Conservation (phyloP, 2,888 invertebrate genomes). For the Apantesis nais region DNA sequence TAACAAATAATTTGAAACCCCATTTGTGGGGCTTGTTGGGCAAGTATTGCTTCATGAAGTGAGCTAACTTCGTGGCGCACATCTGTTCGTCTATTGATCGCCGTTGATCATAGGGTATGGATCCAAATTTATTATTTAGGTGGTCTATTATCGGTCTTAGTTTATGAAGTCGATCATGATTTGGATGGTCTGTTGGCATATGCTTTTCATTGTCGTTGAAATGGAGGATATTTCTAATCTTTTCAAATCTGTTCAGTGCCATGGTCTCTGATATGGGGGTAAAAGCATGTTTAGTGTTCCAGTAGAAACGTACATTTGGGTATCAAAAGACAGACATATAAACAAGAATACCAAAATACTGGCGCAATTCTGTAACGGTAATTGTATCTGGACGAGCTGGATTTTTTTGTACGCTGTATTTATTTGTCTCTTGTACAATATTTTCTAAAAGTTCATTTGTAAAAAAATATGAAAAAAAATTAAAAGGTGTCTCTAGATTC, state of each 20-base stretch:
- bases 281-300: not conserved
- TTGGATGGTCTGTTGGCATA: not conserved
- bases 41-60: conserved; percentile 1
- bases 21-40: conserved; percentile 2
- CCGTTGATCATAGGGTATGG: not conserved
- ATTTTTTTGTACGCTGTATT: not conserved
- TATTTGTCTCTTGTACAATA: not conserved
- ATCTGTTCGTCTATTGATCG: not conserved
- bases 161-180: not conserved
- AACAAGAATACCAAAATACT: not conserved
- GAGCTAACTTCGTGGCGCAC: not conserved
- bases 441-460: too few species aligned
- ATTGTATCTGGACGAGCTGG: not conserved
- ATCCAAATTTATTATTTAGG: not conserved
- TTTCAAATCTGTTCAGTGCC: not conserved
- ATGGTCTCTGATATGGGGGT: not conserved
- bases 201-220: not conserved
- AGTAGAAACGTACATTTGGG: not conserved
- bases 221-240: not conserved
- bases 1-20: conserved; percentile 1
- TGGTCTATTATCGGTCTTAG: not conserved
- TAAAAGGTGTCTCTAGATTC: too few species aligned
- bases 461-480: too few species aligned
- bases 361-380: too few species aligned
- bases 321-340: not conserved